phyloP scores from a whole-genome alignment of 2,888 invertebrate genomes.

The Argynnis bischoffii region DNA sequence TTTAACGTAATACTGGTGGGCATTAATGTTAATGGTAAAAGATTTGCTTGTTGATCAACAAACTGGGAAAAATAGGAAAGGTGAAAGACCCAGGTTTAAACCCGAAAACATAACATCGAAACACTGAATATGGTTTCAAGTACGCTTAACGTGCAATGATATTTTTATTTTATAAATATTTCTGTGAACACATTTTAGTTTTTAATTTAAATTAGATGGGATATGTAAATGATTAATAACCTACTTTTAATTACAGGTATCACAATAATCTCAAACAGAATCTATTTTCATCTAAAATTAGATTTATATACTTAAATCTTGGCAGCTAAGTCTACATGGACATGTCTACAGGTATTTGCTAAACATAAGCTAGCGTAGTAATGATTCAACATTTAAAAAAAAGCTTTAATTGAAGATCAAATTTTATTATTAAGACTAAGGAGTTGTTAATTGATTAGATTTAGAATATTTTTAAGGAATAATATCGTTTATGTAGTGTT shows the following conservation, averaged over 20 bases:
- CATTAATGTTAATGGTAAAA: too few relatives aligned
- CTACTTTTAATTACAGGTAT: conserved; percentile 22
- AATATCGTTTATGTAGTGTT: neutral
- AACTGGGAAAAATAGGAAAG: too few relatives aligned
- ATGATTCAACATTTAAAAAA: conserved; percentile 35
- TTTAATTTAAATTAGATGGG: too few relatives aligned
- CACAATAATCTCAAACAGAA: conserved; percentile 20
- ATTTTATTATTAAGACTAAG: conserved; percentile 34
- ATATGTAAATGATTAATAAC: neutral
- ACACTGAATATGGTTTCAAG: too few relatives aligned
- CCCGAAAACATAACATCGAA: too few relatives aligned
- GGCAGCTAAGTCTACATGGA: conserved; percentile 16
- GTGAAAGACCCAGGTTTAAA: too few relatives aligned
- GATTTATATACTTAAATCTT: neutral
- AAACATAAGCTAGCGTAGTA: conserved; percentile 25
- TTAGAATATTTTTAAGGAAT: conserved; percentile 8
- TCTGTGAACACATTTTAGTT: too few relatives aligned
- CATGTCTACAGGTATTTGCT: conserved; percentile 30
- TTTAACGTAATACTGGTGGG: too few relatives aligned
- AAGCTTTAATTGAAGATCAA: conserved; percentile 46
- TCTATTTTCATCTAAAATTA: neutral
- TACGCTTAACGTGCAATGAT: too few relatives aligned
- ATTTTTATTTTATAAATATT: too few relatives aligned
- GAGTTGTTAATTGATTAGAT: conserved; percentile 13
- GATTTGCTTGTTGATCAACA: too few relatives aligned